phyloP scores from a whole-genome alignment of 2,113 vertebrate genomes.

The Oenanthe melanoleuca region DNA sequence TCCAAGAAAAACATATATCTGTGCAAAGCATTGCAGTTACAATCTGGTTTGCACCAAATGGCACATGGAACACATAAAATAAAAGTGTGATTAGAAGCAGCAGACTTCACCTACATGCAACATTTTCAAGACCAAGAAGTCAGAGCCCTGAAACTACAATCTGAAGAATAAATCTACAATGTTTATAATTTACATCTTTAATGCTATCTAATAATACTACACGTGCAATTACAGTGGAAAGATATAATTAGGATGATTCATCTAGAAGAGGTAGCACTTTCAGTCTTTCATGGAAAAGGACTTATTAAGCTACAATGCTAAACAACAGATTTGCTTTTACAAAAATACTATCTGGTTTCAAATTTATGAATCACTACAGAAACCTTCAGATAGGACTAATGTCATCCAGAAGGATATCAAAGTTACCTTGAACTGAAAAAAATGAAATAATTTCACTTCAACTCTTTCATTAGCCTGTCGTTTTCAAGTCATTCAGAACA shows the following conservation, averaged over 20 bases:
- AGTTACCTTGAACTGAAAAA: neutral
- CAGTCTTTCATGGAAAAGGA: constrained; percentile 11
- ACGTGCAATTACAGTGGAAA: constrained; percentile 23
- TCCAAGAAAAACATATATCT: neutral
- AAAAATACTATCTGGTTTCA: neutral
- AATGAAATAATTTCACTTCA: neutral
- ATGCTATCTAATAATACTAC: constrained; percentile 13
- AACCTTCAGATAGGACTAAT: neutral
- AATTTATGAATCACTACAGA: neutral
- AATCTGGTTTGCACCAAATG: neutral
- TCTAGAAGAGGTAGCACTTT: constrained; percentile 10
- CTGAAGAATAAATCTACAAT: neutral
- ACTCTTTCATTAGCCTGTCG: neutral
- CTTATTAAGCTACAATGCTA: neutral
- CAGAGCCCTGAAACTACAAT: constrained; percentile 21
- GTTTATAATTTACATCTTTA: constrained; percentile 27
- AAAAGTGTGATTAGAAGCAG: constrained; percentile 4
- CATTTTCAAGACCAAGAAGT: neutral
- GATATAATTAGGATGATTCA: constrained; percentile 40
- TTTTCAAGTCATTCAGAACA: neutral
- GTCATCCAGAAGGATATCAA: neutral
- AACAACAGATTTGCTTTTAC: neutral
- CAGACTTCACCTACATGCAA: neutral
- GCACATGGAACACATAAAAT: constrained; percentile 3
- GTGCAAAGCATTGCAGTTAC: neutral